These are phyloP conservation scores for Pollicipes pollicipes DNA, from an alignment of 1,140 invertebrate genomes.

Conservation along the genomic window DNA sequence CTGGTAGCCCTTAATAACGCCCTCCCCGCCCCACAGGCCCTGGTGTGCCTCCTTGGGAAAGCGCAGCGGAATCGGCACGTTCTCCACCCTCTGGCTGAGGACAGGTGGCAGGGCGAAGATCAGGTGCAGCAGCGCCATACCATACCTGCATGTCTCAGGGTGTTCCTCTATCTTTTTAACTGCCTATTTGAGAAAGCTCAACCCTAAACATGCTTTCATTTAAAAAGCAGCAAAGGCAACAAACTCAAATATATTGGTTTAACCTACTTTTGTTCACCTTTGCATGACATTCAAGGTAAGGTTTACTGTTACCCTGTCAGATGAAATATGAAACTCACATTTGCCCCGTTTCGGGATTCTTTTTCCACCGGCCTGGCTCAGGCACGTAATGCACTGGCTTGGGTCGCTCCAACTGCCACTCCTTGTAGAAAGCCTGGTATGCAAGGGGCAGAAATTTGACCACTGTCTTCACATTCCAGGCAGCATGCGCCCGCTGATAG, in stretches of 20 bases:
- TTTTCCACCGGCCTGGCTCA: slow-evolving; percentile 48
- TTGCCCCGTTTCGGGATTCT: slow-evolving; percentile 48
- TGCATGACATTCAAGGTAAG: too few relatives aligned
- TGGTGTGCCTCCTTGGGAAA: slow-evolving; percentile 60
- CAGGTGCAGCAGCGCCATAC: too few relatives aligned
- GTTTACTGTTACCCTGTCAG: background rate
- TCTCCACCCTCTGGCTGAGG: slow-evolving; percentile 45
- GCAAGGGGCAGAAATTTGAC: slow-evolving; percentile 44
- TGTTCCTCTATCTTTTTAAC: background rate
- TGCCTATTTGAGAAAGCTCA: background rate
- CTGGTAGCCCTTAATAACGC: slow-evolving; percentile 71
- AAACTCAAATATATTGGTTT: background rate
- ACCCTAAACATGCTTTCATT: background rate
- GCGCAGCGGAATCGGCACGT: slow-evolving; percentile 54
- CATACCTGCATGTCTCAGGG: background rate
- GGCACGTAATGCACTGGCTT: slow-evolving; percentile 70
- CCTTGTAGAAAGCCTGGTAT: slow-evolving; percentile 71
- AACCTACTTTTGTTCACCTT: too few relatives aligned
- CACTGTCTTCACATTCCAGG: slow-evolving; percentile 1
- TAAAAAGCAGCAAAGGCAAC: background rate
- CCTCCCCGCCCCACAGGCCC: slow-evolving; percentile 93
- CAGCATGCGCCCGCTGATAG: slow-evolving; percentile 9
- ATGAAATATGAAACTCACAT: slow-evolving; percentile 31
- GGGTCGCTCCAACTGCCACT: slow-evolving; percentile 56
- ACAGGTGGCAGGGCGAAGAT: background rate